Conservation (phyloP, 1,140 invertebrate genomes). For the Calliopsis andreniformis region DNA sequence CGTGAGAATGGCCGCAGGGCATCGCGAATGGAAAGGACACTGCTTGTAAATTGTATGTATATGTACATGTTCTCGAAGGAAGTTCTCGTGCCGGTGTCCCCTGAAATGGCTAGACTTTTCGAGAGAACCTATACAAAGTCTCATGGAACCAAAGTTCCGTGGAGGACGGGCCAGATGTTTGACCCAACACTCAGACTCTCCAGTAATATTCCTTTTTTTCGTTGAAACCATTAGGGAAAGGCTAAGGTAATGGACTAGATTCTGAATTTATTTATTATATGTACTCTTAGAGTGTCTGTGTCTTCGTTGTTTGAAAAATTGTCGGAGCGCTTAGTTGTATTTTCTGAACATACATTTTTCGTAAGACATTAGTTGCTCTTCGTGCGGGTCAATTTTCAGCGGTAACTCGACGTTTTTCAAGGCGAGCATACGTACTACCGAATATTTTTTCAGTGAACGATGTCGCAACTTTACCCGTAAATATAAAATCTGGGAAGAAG, state of each 20-base stretch:
- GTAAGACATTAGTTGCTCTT: too few relatives aligned
- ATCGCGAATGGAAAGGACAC: not conserved
- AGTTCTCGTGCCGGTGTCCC: conserved; percentile 7
- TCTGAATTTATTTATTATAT: too few relatives aligned
- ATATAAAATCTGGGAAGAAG: conserved; percentile 4
- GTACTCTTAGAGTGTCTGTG: too few relatives aligned
- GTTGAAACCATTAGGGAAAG: not conserved
- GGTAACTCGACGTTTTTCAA: not conserved
- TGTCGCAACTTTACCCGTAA: not conserved
- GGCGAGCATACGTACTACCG: not conserved
- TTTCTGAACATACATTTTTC: too few relatives aligned
- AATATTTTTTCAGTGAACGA: not conserved
- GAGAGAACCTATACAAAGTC: not conserved
- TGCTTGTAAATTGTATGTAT: too few relatives aligned
- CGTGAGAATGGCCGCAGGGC: not conserved
- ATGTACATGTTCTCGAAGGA: too few relatives aligned
- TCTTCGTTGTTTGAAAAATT: too few relatives aligned
- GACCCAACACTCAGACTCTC: not conserved
- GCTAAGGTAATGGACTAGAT: not conserved
- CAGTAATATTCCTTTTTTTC: too few relatives aligned
- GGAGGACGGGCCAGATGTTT: conserved; percentile 3
- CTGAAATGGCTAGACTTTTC: not conserved
- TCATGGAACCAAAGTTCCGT: not conserved
- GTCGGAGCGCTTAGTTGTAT: too few relatives aligned
- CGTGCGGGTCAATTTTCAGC: not conserved